Evolutionary conservation across 2,888 invertebrate genomes (phyloP), one percentile per base, ranked within the genome.

Genomic region (Drosophila quinaria): DNA sequence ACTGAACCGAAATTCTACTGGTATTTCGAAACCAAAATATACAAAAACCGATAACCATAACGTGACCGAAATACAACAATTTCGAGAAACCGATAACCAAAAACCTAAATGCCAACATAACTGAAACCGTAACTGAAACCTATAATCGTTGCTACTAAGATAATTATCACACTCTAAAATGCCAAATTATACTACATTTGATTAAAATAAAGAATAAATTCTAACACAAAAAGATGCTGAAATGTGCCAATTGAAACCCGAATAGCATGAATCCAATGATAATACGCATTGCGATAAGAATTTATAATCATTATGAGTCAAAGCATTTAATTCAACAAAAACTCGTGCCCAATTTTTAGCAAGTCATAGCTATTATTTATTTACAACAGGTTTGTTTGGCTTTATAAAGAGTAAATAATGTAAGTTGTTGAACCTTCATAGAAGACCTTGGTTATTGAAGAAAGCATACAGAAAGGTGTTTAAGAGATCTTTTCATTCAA

Each of bases 381-480:
- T 50, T 33, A 19, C 6, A 33, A 19, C 17, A 50, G 13, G 11
- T 50, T 50, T 50, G 6, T 50, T 50, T 50, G 49, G 8, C 13
- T 19, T 11, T 3, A 49, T 8, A 13, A 31, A 33, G 13, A 33
- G 8, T n/a, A n/a, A n/a, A 25, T 25, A 6, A 1, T 2, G 13
- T 22, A 6, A 22, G 5, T 22, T 6, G 2, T 22, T 13, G 11
- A 4, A 19, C 8, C 11, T 19, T 33, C 8, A 49, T 13, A 49
- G 11, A 17, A 49, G 33, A 33, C 49, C 49, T 50, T 50, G 33
- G 33, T 50, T 33, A 54, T 0, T 79, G 41, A 92, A 84, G 61
- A 91, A 92, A 15, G 90, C 91, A 44, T 84, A 65, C 29, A 91
- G 6, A 35, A 35, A 13, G 13, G 13, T 35, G 35, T n/a, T 13